Evolutionary conservation across 2,797 vertebrate genomes (phyloP).

Genomic region (Fistularia commersonii): DNA sequence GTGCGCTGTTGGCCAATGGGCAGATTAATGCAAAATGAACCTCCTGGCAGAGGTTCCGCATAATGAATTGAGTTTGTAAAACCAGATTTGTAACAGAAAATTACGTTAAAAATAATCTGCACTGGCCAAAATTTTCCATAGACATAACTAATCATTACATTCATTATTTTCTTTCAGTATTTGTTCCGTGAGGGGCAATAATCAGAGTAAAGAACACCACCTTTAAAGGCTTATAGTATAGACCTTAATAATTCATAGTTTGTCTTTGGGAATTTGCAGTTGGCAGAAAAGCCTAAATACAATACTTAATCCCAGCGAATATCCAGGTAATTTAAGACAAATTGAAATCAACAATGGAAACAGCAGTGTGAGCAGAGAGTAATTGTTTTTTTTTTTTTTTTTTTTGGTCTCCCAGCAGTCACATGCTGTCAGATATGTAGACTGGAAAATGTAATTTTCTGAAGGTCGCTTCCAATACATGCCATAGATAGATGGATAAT

Average conservation of each 20-base stretch:
- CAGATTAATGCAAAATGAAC: no score
- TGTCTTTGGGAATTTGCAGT: constrained; percentile 28
- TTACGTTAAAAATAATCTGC: no score
- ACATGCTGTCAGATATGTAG: not conserved
- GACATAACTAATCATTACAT: constrained; percentile 6
- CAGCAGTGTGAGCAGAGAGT: constrained; percentile 17
- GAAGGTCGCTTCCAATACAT: no score
- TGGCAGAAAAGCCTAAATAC: constrained; percentile 37
- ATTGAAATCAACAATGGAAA: constrained; percentile 49
- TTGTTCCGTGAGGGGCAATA: constrained; percentile 21
- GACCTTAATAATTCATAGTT: constrained; percentile 25
- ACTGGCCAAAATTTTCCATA: constrained; percentile 15
- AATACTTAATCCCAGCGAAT: constrained; percentile 31
- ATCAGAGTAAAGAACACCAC: constrained; percentile 28
- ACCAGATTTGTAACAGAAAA: not conserved
- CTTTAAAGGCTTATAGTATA: constrained; percentile 33
- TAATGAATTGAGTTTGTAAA: not conserved
- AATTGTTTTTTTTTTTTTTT: constrained; percentile 3
- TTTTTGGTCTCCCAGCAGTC: constrained; percentile 8
- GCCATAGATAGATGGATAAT: no score
- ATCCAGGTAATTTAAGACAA: constrained; percentile 27
- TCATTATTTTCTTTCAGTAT: constrained; percentile 6
- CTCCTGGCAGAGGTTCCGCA: no score
- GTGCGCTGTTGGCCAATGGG: no score
- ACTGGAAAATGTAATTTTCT: constrained; percentile 15